Percentiles rank a stretch among this genome's conserved stretches.
These are phyloP conservation scores for Sebastes vulpes DNA, from an alignment of 2,797 vertebrate species.

Conservation along the genomic window DNA sequence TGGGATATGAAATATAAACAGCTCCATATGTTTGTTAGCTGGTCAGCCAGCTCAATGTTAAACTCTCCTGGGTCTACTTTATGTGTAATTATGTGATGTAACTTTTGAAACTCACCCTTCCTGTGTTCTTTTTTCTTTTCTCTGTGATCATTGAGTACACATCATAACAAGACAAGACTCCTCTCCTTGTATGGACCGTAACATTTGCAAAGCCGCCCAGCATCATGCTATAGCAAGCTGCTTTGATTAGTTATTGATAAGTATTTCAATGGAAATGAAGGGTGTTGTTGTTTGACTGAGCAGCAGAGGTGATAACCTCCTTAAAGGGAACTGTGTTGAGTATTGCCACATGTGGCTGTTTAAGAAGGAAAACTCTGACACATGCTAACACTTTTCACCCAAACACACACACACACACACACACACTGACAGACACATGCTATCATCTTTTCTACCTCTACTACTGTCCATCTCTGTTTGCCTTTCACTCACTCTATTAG, in stretches of 20 bases:
- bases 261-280: conserved; percentile 21
- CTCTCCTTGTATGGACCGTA: neutral
- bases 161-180: neutral
- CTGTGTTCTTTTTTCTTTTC: neutral
- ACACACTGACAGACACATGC: neutral
- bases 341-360: conserved; percentile 22
- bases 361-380: conserved; percentile 37
- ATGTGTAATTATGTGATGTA: conserved; percentile 29
- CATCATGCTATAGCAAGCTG: conserved; percentile 1
- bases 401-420: conserved; percentile 7
- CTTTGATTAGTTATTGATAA: conserved; percentile 33
- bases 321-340: conserved; percentile 1
- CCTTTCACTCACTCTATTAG: neutral
- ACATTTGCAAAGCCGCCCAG: neutral
- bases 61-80: conserved; percentile 30
- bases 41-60: conserved; percentile 22
- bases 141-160: neutral
- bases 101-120: conserved; percentile 17
- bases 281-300: conserved; percentile 10
- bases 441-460: neutral
- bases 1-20: conserved; percentile 26
- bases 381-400: conserved; percentile 5
- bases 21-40: conserved; percentile 33
- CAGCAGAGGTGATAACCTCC: neutral
- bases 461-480: neutral